Evolutionary conservation across 2,888 invertebrate genomes (phyloP).

Genomic region (Perizoma flavofasciatum): DNA sequence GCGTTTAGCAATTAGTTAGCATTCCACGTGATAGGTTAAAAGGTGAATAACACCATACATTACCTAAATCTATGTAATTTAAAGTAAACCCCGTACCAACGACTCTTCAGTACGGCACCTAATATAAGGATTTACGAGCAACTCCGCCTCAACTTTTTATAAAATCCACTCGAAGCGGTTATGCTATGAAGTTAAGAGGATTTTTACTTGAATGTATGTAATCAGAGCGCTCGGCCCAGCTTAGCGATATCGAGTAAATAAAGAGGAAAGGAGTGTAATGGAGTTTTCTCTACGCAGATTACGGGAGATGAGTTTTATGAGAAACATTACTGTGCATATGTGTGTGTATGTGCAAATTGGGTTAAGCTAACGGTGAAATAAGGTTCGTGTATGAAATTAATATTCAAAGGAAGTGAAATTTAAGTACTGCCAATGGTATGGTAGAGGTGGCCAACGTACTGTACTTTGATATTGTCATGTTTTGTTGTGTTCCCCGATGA

Average conservation of each 20-base stretch:
- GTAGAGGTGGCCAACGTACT: no score
- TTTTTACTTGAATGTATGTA: slow-evolving; percentile 28
- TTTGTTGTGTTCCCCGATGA: no score
- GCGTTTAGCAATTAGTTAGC: no score
- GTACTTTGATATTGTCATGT: no score
- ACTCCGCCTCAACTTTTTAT: slow-evolving; percentile 2
- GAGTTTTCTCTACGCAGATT: slow-evolving; percentile 31
- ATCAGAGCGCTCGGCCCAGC: slow-evolving; percentile 27
- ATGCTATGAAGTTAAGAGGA: slow-evolving; percentile 22
- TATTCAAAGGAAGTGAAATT: no score
- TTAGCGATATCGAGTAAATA: slow-evolving; percentile 33
- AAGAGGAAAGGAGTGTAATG: slow-evolving; percentile 33
- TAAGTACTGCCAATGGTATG: no score
- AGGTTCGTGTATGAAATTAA: no score
- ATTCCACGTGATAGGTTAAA: no score
- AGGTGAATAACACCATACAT: no score
- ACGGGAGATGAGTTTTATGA: slow-evolving; percentile 33
- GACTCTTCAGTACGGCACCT: neutral
- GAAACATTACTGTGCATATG: slow-evolving; percentile 7
- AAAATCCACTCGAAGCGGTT: slow-evolving; percentile 12
- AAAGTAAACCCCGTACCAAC: no score
- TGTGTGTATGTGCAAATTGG: slow-evolving; percentile 9
- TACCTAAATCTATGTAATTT: no score
- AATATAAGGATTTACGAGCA: neutral
- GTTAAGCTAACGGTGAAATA: neutral